Evolutionary conservation across 2,797 vertebrate species (phyloP).

Genomic region (Chrosomus eos): DNA sequence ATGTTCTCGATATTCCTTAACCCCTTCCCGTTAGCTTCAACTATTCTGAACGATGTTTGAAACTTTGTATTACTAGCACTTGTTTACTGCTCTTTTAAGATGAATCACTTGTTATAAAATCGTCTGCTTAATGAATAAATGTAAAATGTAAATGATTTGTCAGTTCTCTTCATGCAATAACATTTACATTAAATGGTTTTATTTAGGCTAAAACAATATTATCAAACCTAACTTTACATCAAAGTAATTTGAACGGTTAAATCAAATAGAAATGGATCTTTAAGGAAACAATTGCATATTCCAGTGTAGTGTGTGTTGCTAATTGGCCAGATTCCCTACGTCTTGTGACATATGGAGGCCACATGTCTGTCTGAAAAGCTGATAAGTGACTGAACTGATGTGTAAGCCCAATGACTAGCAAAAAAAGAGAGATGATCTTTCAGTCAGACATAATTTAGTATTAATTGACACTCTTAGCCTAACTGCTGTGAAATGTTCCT

Average conservation of each 20-base stretch:
- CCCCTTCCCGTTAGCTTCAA: background rate
- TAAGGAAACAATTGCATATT: background rate
- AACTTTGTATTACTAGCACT: background rate
- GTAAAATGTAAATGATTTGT: background rate
- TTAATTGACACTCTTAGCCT: background rate
- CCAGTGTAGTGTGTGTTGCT: background rate
- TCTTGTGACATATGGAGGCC: constrained; percentile 11
- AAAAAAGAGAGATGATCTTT: background rate
- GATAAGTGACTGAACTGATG: background rate
- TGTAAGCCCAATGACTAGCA: background rate
- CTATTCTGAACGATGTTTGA: background rate
- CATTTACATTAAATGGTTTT: background rate
- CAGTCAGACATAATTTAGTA: background rate
- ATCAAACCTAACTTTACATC: background rate
- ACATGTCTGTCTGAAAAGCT: constrained; percentile 7
- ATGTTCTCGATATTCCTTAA: background rate
- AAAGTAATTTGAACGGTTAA: background rate
- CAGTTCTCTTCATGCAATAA: background rate
- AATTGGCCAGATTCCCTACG: constrained; percentile 4
- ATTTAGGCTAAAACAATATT: background rate
- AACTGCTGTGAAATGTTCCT: background rate
- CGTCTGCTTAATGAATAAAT: background rate
- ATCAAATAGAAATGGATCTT: background rate
- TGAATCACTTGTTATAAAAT: background rate
- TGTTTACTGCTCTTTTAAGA: background rate